phyloP scores from a whole-genome alignment of 2,888 invertebrate genomes.

The Carterocephalus palaemon region DNA sequence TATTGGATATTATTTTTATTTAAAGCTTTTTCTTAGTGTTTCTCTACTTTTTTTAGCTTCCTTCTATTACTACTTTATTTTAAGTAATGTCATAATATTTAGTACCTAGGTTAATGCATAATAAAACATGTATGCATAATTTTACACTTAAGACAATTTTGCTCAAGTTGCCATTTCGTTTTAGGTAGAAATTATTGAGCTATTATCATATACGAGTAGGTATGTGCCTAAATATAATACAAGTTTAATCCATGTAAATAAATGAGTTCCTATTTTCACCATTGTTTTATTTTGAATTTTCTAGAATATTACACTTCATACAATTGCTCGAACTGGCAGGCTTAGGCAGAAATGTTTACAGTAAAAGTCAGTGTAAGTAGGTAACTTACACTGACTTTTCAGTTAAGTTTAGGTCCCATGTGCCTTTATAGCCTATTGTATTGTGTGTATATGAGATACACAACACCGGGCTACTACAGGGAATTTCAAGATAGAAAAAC shows the following conservation, averaged over 20 bases:
- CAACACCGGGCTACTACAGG: too few relatives aligned
- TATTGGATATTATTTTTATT: too few relatives aligned
- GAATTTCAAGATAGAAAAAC: too few relatives aligned
- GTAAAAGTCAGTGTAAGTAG: too few relatives aligned
- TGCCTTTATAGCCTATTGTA: too few relatives aligned
- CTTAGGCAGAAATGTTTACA: too few relatives aligned
- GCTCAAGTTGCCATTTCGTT: slow-evolving; percentile 74
- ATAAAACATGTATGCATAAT: slow-evolving; percentile 41
- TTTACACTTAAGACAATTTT: slow-evolving; percentile 50
- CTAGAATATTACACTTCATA: too few relatives aligned
- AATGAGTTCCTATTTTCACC: slow-evolving; percentile 73
- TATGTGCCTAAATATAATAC: too few relatives aligned
- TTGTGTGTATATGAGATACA: too few relatives aligned
- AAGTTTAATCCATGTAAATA: slow-evolving; percentile 68
- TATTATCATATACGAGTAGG: slow-evolving; percentile 51
- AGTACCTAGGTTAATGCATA: slow-evolving; percentile 8
- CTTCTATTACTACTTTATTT: slow-evolving; percentile 24
- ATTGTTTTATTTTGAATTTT: slow-evolving; percentile 59
- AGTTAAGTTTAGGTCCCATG: too few relatives aligned
- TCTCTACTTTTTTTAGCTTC: slow-evolving; percentile 7
- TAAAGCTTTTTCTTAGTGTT: slow-evolving; percentile 5
- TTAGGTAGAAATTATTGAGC: slow-evolving; percentile 43
- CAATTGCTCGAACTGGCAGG: too few relatives aligned
- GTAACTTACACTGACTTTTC: too few relatives aligned
- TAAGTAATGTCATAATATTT: slow-evolving; percentile 18